Evolutionary conservation across 1,140 invertebrate genomes (phyloP).

Genomic region (Physella acuta): DNA sequence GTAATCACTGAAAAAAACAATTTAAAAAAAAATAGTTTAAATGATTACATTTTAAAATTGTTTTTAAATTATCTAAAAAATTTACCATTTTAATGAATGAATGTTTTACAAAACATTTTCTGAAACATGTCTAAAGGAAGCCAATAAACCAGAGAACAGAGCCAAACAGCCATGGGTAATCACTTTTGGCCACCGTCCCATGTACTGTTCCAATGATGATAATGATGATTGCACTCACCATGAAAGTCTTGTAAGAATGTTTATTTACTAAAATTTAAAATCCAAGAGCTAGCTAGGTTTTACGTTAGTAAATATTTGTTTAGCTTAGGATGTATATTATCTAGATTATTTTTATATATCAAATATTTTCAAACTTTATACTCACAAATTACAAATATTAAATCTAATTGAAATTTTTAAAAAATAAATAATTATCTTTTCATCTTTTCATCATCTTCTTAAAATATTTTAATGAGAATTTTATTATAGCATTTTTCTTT

Average conservation of each 20-base stretch:
- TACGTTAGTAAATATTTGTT: neutral
- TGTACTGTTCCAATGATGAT: constrained; percentile 59
- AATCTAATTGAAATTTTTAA: neutral
- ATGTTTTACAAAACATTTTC: too few species aligned
- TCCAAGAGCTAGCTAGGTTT: too few species aligned
- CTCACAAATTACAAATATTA: neutral
- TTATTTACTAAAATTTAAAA: too few species aligned
- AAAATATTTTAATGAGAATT: neutral
- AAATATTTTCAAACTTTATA: neutral
- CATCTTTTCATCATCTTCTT: neutral
- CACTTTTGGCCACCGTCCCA: constrained; percentile 57
- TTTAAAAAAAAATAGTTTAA: too few species aligned
- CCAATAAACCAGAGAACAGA: constrained; percentile 54
- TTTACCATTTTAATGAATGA: neutral
- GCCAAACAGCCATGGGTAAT: constrained; percentile 58
- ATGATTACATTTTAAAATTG: neutral
- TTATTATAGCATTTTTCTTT: constrained; percentile 7
- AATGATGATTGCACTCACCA: constrained; percentile 49
- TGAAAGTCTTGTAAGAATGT: constrained; percentile 37
- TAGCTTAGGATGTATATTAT: neutral
- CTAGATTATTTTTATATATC: neutral
- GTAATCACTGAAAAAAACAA: neutral
- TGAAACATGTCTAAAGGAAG: constrained; percentile 40
- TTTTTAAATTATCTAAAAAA: neutral
- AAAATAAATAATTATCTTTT: neutral